Percentiles rank a stretch among this genome's conserved stretches.
Conservation (phyloP, 2,113 vertebrate genomes). For the Pachycephala philippinensis region DNA sequence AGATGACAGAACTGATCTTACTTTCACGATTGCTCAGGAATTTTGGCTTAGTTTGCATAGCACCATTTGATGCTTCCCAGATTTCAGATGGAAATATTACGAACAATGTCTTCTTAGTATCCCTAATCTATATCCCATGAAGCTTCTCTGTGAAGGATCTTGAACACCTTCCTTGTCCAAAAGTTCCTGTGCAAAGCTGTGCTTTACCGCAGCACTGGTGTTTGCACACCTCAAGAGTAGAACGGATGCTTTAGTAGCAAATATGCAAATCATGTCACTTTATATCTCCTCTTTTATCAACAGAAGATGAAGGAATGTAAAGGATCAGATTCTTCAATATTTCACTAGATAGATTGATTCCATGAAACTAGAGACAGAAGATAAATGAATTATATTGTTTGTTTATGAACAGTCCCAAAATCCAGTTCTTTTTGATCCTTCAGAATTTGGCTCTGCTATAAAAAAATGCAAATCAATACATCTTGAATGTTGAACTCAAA, state of each 20-base stretch:
- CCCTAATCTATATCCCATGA: not conserved
- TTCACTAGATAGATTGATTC: not conserved
- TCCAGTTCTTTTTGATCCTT: not conserved
- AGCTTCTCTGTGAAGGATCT: not conserved
- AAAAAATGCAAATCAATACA: not conserved
- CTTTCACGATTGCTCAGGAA: not conserved
- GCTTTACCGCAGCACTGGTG: not conserved
- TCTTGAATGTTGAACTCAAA: not conserved
- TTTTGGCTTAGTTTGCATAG: not conserved
- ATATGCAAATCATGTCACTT: not conserved
- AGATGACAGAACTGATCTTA: not conserved
- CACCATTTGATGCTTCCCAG: not conserved
- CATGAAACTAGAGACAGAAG: not conserved
- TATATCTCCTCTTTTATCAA: not conserved
- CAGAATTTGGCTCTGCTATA: not conserved
- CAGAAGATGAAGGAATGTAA: not conserved
- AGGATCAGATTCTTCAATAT: not conserved
- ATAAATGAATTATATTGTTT: not conserved
- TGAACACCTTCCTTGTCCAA: not conserved
- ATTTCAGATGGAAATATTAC: not conserved
- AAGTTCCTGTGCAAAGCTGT: not conserved
- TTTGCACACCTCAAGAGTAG: not conserved
- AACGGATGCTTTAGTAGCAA: not conserved
- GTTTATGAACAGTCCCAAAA: not conserved
- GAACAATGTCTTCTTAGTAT: not conserved